phyloP scores from a whole-genome alignment of 2,113 vertebrate species.

The Rhadina sibilatrix region DNA sequence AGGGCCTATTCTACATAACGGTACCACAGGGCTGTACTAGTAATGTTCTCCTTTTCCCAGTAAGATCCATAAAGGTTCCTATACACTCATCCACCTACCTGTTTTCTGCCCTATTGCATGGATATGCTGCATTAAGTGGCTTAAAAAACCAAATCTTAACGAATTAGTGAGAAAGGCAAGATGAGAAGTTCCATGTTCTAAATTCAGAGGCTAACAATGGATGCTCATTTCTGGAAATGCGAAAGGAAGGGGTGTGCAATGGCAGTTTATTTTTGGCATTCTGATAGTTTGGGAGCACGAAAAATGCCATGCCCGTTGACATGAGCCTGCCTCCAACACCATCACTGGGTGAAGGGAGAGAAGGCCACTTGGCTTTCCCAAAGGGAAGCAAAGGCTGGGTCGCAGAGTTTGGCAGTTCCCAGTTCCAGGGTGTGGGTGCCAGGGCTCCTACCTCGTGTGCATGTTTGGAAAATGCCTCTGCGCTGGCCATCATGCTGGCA shows the following conservation, averaged over 20 bases:
- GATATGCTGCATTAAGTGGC: background rate
- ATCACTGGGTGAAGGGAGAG: fast-evolving
- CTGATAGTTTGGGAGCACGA: background rate
- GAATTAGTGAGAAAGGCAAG: background rate
- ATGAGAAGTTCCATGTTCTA: background rate
- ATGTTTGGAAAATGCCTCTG: slow-evolving; percentile 93
- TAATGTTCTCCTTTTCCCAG: background rate
- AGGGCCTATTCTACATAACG: background rate
- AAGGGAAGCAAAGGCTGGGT: background rate
- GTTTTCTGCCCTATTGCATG: background rate
- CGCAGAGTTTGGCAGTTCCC: background rate
- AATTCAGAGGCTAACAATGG: background rate
- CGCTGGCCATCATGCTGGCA: slow-evolving; percentile 94
- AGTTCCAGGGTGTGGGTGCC: background rate
- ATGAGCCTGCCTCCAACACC: background rate
- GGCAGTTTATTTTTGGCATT: background rate
- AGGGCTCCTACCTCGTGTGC: slow-evolving; percentile 86
- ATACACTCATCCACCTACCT: background rate
- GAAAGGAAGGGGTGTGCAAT: background rate
- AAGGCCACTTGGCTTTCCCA: background rate
- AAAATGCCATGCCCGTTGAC: fast-evolving
- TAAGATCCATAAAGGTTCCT: background rate
- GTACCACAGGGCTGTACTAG: background rate
- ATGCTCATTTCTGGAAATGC: background rate
- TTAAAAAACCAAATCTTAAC: background rate